Percentiles rank a stretch among this genome's conserved stretches.
Conservation (phyloP, 2,888 invertebrate species). For the Zelleria hepariella region DNA sequence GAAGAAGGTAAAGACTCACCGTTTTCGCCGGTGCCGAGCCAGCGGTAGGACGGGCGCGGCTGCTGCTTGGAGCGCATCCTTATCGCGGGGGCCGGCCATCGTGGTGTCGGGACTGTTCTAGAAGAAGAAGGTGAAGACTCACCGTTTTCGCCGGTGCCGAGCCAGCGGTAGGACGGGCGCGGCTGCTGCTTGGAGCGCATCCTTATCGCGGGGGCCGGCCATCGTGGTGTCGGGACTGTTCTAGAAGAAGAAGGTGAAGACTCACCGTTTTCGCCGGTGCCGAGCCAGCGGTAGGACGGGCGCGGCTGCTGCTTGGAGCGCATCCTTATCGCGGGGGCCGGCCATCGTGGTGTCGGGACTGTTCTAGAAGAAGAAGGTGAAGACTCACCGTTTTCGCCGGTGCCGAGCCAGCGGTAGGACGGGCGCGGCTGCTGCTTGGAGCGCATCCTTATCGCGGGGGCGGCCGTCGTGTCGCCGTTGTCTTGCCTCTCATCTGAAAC, state of each 20-base stretch:
- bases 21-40: constrained; percentile 77
- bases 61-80: constrained; percentile 80
- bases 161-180: constrained; percentile 78
- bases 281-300: constrained; percentile 78
- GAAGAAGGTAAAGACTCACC: constrained; percentile 58
- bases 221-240: constrained; percentile 39
- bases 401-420: constrained; percentile 77
- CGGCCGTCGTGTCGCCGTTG: constrained; percentile 33
- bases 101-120: constrained; percentile 43
- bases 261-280: constrained; percentile 75
- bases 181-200: constrained; percentile 82
- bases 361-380: no score
- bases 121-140: no score
- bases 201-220: constrained; percentile 42
- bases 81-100: constrained; percentile 37
- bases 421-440: constrained; percentile 81
- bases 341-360: constrained; percentile 35
- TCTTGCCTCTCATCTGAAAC: background rate
- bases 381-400: constrained; percentile 74
- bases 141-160: constrained; percentile 76
- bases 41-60: constrained; percentile 78
- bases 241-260: no score
- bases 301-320: constrained; percentile 81
- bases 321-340: constrained; percentile 64
- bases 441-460: constrained; percentile 70